A percentile compares a stretch with the other conserved stretches of the same genome.
Conservation (phyloP, 1,140 invertebrate genomes). For the Camponotus pennsylvanicus region DNA sequence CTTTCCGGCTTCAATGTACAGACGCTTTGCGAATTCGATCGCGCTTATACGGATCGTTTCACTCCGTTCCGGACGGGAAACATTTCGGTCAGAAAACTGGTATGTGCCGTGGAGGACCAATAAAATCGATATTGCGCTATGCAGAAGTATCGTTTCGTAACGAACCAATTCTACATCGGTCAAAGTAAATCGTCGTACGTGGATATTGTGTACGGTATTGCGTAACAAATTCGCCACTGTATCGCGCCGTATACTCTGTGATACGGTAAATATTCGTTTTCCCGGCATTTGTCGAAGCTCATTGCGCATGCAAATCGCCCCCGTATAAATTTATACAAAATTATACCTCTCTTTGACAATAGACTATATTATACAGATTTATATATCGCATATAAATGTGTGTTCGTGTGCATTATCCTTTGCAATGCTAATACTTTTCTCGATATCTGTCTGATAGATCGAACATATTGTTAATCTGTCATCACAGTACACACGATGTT, state of each 20-base stretch:
- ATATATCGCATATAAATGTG: background rate
- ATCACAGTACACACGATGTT: background rate
- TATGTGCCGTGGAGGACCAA: constrained; percentile 19
- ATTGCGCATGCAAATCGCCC: constrained; percentile 46
- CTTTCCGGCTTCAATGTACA: background rate
- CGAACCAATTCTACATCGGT: constrained; percentile 58
- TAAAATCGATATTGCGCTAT: constrained; percentile 48
- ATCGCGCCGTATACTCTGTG: background rate
- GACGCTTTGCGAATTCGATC: constrained; percentile 32
- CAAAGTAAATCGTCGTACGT: constrained; percentile 65
- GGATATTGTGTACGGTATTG: constrained; percentile 44
- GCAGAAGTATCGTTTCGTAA: constrained; percentile 41
- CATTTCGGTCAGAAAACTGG: background rate
- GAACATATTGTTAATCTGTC: constrained; percentile 31
- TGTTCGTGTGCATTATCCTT: constrained; percentile 24
- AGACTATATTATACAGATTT: background rate
- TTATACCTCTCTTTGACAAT: constrained; percentile 43
- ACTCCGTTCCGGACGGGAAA: constrained; percentile 23
- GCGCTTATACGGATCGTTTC: constrained; percentile 29
- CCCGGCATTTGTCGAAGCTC: constrained; percentile 43
- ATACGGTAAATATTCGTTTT: constrained; percentile 48
- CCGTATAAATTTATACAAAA: constrained; percentile 55
- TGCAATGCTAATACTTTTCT: constrained; percentile 42
- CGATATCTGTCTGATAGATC: constrained; percentile 45
- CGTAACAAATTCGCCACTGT: constrained; percentile 28